phyloP scores from a whole-genome alignment of 1,140 invertebrate species.

The Adelges cooleyi region DNA sequence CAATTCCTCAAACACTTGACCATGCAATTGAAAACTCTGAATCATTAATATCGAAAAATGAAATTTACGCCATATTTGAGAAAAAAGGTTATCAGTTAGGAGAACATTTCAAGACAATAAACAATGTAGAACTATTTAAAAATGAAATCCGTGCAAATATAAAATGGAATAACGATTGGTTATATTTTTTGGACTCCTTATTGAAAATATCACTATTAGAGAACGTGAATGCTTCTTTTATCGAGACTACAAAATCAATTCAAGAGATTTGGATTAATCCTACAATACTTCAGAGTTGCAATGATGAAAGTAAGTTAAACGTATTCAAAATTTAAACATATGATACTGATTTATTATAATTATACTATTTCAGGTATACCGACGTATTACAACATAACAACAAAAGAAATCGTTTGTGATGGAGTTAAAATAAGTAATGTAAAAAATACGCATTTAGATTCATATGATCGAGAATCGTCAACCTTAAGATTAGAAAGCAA shows the following conservation, averaged over 20 bases:
- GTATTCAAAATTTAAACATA: no score
- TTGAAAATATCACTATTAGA: neutral
- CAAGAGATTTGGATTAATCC: neutral
- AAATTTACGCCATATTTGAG: neutral
- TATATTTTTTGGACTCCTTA: conserved; percentile 3
- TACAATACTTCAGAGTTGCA: neutral
- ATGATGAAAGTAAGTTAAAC: neutral
- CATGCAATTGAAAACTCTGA: neutral
- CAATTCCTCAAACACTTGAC: neutral
- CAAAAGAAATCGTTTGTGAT: neutral
- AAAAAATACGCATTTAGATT: neutral
- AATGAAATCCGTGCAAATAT: neutral
- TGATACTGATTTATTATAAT: no score
- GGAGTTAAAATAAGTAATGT: neutral
- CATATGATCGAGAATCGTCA: neutral
- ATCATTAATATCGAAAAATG: neutral
- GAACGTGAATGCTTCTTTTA: neutral
- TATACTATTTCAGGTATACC: no score
- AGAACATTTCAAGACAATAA: neutral
- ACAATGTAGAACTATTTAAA: neutral
- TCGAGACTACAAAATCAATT: neutral
- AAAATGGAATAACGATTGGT: neutral
- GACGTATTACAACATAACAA: no score
- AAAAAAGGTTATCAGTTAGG: neutral
- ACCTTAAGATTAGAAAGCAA: neutral